Evolutionary conservation across 2,113 vertebrate genomes (phyloP).

Genomic region (Zosterops lateralis): DNA sequence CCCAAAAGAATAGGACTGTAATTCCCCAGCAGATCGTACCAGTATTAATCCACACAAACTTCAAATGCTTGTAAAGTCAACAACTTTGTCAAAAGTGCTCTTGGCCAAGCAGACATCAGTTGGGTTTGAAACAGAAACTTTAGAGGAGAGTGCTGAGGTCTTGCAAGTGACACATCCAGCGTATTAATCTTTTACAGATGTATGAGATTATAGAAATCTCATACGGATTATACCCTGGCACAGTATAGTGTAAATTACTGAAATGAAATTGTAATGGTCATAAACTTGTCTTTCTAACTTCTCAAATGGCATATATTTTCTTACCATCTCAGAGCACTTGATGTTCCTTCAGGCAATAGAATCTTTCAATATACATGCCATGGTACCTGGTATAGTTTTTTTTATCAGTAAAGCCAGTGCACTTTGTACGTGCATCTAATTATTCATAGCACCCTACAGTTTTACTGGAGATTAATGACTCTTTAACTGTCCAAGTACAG

Average conservation of each 20-base stretch:
- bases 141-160: not conserved
- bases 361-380: not conserved
- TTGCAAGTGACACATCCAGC: not conserved
- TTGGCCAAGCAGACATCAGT: not conserved
- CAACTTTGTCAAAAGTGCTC: not conserved
- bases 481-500: not conserved
- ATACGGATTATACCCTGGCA: not conserved
- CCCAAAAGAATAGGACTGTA: not conserved
- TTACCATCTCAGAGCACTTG: not conserved
- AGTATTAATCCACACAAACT: not conserved
- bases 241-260: not conserved
- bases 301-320: not conserved
- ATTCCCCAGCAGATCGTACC: not conserved
- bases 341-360: not conserved
- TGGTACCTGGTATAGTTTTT: not conserved
- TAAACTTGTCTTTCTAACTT: not conserved
- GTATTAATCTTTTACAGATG: not conserved
- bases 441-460: not conserved
- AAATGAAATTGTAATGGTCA: not conserved
- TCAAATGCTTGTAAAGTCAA: not conserved
- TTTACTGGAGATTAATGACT: not conserved
- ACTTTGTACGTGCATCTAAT: not conserved
- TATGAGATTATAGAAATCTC: not conserved
- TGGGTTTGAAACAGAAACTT: not conserved
- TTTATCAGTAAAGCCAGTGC: not conserved